Percentiles rank a stretch among this genome's conserved stretches.
Evolutionary conservation across 2,888 invertebrate genomes (phyloP).

Genomic region (Protophormia terraenovae): DNA sequence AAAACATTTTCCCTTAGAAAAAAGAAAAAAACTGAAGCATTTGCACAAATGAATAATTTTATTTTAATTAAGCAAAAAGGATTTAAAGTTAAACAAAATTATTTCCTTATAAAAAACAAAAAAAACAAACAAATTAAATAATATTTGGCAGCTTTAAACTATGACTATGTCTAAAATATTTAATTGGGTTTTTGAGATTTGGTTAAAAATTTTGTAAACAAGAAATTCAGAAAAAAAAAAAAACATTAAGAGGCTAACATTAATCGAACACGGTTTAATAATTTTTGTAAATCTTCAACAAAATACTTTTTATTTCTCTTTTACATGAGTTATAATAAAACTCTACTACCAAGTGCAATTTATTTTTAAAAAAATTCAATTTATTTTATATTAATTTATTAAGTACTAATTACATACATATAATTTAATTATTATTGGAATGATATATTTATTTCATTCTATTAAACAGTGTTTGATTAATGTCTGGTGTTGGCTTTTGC

Average conservation of each 20-base stretch:
- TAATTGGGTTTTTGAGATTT: slow-evolving; percentile 46
- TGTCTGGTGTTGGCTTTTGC: slow-evolving; percentile 80
- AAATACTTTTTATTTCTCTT: slow-evolving; percentile 54
- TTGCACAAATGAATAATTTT: slow-evolving; percentile 56
- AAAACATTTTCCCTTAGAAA: slow-evolving; percentile 40
- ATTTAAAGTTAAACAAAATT: slow-evolving; percentile 42
- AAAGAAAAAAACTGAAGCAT: slow-evolving; percentile 42
- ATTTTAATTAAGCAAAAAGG: slow-evolving; percentile 25
- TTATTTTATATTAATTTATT: not conserved
- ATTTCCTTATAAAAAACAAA: slow-evolving; percentile 19
- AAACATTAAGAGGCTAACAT: slow-evolving; percentile 77
- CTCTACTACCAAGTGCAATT: slow-evolving; percentile 41
- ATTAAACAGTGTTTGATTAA: slow-evolving; percentile 75
- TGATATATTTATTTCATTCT: not conserved
- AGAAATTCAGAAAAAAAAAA: slow-evolving; percentile 31
- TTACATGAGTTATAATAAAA: slow-evolving; percentile 6
- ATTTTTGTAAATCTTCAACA: not conserved
- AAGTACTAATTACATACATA: slow-evolving; percentile 2
- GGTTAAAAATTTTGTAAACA: slow-evolving; percentile 36
- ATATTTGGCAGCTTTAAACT: slow-evolving; percentile 48
- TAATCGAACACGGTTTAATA: slow-evolving; percentile 72
- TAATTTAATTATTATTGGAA: not conserved
- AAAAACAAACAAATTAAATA: not conserved
- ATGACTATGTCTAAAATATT: not conserved
- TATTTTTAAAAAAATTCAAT: slow-evolving; percentile 50